Conservation (phyloP, 1,140 invertebrate genomes). For the Stegodyphus mimosarum region DNA sequence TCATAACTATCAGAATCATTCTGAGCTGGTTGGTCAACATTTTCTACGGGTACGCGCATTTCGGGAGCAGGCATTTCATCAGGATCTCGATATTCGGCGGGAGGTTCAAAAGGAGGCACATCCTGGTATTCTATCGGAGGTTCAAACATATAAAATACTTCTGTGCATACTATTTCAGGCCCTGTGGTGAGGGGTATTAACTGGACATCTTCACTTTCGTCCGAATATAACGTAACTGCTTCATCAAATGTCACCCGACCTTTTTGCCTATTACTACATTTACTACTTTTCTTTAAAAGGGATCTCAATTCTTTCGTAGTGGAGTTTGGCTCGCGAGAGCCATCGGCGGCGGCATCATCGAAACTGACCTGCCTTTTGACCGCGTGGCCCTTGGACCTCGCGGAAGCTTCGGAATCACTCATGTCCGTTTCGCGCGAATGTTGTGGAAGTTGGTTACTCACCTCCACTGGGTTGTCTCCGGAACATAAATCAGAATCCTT, state of each 20-base stretch:
- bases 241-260: constrained; percentile 58
- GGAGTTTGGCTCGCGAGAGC: not conserved
- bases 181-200: constrained; percentile 30
- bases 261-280: not conserved
- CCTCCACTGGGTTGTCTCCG: constrained; percentile 8
- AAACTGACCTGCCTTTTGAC: constrained; percentile 41
- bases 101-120: constrained; percentile 48
- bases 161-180: constrained; percentile 29
- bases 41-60: not conserved
- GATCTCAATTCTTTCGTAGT: constrained; percentile 45
- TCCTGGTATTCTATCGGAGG: constrained; percentile 60
- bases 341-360: not conserved
- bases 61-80: not conserved
- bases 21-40: not conserved
- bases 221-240: constrained; percentile 47
- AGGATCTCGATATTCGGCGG: constrained; percentile 49
- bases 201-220: constrained; percentile 38
- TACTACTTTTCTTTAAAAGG: constrained; percentile 36
- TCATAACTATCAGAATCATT: not conserved
- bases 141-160: constrained; percentile 58
- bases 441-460: not conserved
- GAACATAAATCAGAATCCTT: not conserved
- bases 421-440: not conserved
- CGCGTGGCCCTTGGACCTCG: constrained; percentile 8
- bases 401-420: constrained; percentile 12